Base-by-base conservation (phyloP, 2,888 invertebrate species). In the Aelia acuminata region DNA sequence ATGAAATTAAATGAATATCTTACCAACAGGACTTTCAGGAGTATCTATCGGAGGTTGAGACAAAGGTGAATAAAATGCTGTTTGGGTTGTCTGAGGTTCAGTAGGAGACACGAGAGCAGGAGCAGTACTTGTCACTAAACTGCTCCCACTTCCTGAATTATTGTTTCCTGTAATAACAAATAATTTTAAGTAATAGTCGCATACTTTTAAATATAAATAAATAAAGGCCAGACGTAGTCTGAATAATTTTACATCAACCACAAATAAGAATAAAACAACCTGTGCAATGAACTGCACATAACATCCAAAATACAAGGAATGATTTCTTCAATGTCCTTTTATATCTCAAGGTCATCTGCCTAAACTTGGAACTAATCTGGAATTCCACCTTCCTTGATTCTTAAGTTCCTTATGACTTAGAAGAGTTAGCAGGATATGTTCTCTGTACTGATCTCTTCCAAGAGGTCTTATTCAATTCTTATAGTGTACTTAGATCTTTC, bases 91-190 rank as follows among this genome's bases (percentile, higher is more conserved):
- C 35, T 89, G 89, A 53, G 87, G 53, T 75, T 90, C 89, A 20
- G 84, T 85, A 18, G 89, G 89, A 22, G 89, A 90, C n/a, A 89
- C 89, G 31, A 90, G 87, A 49, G 84, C 80, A 35, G 88, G 43
- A 31, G 88, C 57, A 39, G 86, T 85, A 53, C 87, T 84, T 26
- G 87, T 35, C 18, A 80, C 87, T 10, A 87, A 75, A 49, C 10
- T 50, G 53, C 39, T 48, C 1, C 87, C 87, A 15, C 87, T 50
- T 49, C 49, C 53, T 49, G 35, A 75, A 84, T 39, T 84, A 87
- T 15, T 87, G 50, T 49, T 87, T 70, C 63, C 63, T 70, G 35
- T 18, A 70, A 70, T 7, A 70, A 11, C 18, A 35, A 35, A 5
- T 31, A 15, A 31, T 20, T 70, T 35, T 31, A 35, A 70, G 18